Conservation (phyloP, 1,140 invertebrate genomes). For the Drosophila elegans region DNA sequence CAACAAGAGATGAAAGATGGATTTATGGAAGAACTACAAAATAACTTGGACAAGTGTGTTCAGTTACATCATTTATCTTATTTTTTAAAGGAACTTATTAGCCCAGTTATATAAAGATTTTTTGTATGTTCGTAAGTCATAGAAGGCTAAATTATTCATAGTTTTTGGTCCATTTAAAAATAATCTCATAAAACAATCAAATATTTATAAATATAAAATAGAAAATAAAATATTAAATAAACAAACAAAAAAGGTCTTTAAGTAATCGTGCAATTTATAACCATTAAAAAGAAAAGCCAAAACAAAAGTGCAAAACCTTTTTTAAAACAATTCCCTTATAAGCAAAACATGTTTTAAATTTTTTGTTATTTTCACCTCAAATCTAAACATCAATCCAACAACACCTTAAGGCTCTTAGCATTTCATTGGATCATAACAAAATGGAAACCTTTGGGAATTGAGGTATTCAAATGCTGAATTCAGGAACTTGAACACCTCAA, state of each 20-base stretch:
- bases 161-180: no score
- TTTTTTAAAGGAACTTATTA: not conserved
- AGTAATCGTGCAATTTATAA: no score
- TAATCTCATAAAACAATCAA: no score
- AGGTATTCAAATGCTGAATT: not conserved
- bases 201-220: not conserved
- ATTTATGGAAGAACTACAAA: constrained; percentile 15
- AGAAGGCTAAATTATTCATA: no score
- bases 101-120: not conserved
- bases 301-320: no score
- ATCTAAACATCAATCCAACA: not conserved
- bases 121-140: not conserved
- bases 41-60: constrained; percentile 5
- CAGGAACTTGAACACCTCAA: constrained; percentile 37
- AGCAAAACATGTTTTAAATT: no score
- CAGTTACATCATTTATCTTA: not conserved
- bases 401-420: not conserved
- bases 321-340: no score
- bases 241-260: no score
- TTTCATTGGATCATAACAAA: constrained; percentile 1
- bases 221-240: not conserved
- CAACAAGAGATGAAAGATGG: constrained; percentile 20
- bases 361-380: no score
- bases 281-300: no score
- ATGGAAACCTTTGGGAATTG: not conserved